Base-by-base conservation (phyloP, 2,888 invertebrate species). In the Scrobipalpa costella region DNA sequence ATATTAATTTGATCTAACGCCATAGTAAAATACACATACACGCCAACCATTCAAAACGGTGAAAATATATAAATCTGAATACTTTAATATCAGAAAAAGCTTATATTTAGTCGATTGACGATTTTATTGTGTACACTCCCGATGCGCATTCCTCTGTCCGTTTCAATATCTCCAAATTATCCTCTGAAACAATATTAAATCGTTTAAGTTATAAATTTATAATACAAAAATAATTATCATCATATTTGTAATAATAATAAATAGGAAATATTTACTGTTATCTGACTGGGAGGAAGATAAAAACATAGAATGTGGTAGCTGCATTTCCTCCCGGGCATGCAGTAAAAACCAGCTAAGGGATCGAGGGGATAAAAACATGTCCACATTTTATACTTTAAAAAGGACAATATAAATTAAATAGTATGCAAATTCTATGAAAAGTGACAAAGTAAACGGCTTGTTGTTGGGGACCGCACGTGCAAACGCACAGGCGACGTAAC, bases 111-210 rank as follows among this genome's bases (percentile, higher is more conserved):
- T 67, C 63, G 62, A 63, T 52, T 68, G 57, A 60, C 63, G 58
- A 61, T 40, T 47, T 61, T 64, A 64, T 68, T 69, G 71, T 67
- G 75, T 76, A 77, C 69, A 72, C 75, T 72, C 63, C 64, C 67
- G 73, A 74, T 71, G 61, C 47, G 49, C 19, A 34, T 47, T 44
- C 13, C 8, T 17, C 33, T 49, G 49, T 44, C 59, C 38, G 7
- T 44, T 44, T n/a, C 27, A 44, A 21, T 40, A 34, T 59, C 40
- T 44, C 34, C 38, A 57, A 38, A 44, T 44, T 44, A 44, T 55
- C 36, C 9, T 34, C 57, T 57, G 57, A 27, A 59, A 59, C 38
- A 59, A 27, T 19, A 34, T 40, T 17, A 3, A 2, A 49, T 19
- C 27, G 5, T 27, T 27, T 27, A n/a, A n/a, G n/a, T n/a, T n/a